Conservation (phyloP, 2,113 vertebrate genomes). For the Lonchura striata region DNA sequence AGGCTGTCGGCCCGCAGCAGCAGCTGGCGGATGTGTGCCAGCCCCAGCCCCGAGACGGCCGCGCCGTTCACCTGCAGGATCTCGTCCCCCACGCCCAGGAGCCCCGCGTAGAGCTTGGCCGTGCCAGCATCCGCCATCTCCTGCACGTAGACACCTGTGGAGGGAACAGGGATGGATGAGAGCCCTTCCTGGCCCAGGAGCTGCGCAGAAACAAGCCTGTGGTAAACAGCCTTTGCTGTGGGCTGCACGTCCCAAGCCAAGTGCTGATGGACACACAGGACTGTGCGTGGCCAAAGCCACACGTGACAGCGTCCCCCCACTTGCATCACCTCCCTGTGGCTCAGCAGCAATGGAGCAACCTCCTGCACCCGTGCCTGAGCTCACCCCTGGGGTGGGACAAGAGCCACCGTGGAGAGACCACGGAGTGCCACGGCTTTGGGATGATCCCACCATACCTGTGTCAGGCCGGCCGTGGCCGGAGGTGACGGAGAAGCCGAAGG, state of each 20-base stretch:
- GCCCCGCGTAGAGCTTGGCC: conserved; percentile 85
- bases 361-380: rapidly evolving
- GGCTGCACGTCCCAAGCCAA: rapidly evolving
- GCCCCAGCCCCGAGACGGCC: conserved; percentile 81
- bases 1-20: conserved; percentile 79
- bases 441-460: conserved; percentile 73
- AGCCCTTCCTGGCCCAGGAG: not conserved
- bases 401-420: rapidly evolving
- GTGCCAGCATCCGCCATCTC: conserved; percentile 81
- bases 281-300: rapidly evolving
- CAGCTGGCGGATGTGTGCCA: conserved; percentile 80
- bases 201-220: not conserved
- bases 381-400: rapidly evolving
- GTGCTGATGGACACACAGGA: rapidly evolving
- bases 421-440: not conserved
- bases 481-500: conserved; percentile 88
- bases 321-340: not conserved
- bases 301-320: rapidly evolving
- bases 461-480: conserved; percentile 87
- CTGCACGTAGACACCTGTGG: conserved; percentile 88
- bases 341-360: not conserved
- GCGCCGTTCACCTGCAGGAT: conserved; percentile 90
- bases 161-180: rapidly evolving
- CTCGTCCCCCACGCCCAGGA: conserved; percentile 89
- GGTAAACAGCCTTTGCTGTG: rapidly evolving